Evolutionary conservation across 2,888 invertebrate species (phyloP).

Genomic region (Leucania comma): DNA sequence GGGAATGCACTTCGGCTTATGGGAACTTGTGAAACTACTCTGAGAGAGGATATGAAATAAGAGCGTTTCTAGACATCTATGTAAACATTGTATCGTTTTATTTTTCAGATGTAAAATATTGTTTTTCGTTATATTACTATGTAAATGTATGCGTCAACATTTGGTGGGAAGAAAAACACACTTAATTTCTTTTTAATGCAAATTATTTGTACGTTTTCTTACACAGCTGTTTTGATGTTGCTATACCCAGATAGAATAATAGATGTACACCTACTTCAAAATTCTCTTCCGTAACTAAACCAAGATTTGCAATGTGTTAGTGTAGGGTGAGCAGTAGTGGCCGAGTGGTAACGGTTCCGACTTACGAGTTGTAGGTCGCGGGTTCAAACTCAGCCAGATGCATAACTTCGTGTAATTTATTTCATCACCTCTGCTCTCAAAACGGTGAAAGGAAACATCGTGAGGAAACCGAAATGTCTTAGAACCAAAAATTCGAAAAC

Average conservation of each 20-base stretch:
- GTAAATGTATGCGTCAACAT: constrained; percentile 46
- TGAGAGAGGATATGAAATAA: background rate
- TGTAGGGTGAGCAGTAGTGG: too few species aligned
- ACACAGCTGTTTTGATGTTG: constrained; percentile 28
- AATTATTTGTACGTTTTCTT: constrained; percentile 31
- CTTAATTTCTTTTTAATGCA: constrained; percentile 37
- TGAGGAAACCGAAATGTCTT: too few species aligned
- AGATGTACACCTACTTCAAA: background rate
- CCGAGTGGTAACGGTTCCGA: too few species aligned
- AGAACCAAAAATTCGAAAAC: too few species aligned
- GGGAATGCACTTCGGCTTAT: constrained; percentile 41
- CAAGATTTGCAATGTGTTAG: too few species aligned
- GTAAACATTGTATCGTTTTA: background rate
- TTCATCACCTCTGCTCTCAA: too few species aligned
- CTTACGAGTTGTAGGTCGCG: too few species aligned
- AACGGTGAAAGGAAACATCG: too few species aligned
- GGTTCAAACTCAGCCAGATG: too few species aligned
- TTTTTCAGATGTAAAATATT: constrained; percentile 7
- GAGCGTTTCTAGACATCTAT: background rate
- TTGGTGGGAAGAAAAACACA: constrained; percentile 35
- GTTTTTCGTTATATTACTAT: constrained; percentile 29
- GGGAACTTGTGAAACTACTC: constrained; percentile 4
- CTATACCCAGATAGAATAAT: background rate
- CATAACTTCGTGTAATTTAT: too few species aligned
- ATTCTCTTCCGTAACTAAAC: too few species aligned